Conservation (phyloP, 2,113 vertebrate genomes). For the Beaufortia kweichowensis region DNA sequence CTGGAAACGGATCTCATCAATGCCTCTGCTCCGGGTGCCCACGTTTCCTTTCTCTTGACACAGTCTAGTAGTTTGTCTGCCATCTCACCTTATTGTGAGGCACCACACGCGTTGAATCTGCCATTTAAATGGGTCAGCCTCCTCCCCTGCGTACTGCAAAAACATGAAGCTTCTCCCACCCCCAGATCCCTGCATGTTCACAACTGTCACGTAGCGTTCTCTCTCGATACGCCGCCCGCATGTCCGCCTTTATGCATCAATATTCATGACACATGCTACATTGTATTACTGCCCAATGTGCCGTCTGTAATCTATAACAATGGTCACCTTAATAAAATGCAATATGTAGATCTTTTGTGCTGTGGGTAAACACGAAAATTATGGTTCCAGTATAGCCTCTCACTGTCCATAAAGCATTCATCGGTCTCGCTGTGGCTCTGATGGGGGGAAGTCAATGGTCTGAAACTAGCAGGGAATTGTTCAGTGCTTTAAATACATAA, state of each 20-base stretch:
- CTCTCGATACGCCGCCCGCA: neutral
- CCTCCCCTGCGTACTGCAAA: conserved; percentile 29
- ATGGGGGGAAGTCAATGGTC: neutral
- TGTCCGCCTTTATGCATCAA: conserved; percentile 7
- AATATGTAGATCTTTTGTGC: neutral
- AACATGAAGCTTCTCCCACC: conserved; percentile 24
- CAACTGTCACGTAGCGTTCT: conserved; percentile 25
- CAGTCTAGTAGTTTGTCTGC: conserved; percentile 18
- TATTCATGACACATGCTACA: conserved; percentile 30
- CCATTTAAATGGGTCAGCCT: conserved; percentile 36
- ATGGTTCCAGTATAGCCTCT: conserved; percentile 20
- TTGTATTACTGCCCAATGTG: neutral
- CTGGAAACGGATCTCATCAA: neutral
- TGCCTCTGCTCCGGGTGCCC: neutral
- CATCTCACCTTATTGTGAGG: conserved; percentile 31
- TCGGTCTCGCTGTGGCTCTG: conserved; percentile 17
- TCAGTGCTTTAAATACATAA: conserved; percentile 48
- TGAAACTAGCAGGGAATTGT: conserved; percentile 17
- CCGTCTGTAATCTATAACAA: conserved; percentile 23
- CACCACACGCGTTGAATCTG: conserved; percentile 33
- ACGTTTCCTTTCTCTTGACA: conserved; percentile 20
- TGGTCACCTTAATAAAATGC: neutral
- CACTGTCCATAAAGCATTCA: conserved; percentile 35
- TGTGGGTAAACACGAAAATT: conserved; percentile 8
- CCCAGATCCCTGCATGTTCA: conserved; percentile 22